Base-by-base conservation (phyloP, 2,797 vertebrate genomes). In the Meriones psammophilus region DNA sequence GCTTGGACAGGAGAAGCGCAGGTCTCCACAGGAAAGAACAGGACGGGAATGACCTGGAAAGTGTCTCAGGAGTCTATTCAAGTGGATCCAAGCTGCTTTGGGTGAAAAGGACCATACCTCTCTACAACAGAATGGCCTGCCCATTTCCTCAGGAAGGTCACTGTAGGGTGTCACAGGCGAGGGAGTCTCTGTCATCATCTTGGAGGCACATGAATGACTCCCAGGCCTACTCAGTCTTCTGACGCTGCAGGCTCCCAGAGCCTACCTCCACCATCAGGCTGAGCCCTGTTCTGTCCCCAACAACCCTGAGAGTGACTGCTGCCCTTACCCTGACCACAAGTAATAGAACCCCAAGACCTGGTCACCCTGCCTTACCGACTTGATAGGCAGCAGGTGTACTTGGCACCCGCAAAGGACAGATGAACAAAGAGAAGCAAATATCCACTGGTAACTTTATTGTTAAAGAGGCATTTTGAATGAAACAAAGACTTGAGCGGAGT, bases 401-500 rank as follows among this genome's bases (percentile, higher is more conserved):
- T 7, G 2, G 9, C 3, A 9, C 15, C 7, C 69, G 36, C 26
- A 73, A 88, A 94, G 2, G 4, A 83, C 42, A 46, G 22, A 1
- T 64, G 36, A 81, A 68, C 71, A 28, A 80, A 74, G 62, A 85
- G 76, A 58, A 64, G 66, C 73, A 68, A 69, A 69, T 95, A 50
- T 84, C 69, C 18, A 56, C 42, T 1, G 13, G 39, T 22, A 46
- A 42, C 18, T 96, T 90, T 89, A 74, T 88, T 91, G 54, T 62
- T 79, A 36, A 80, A 71, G 73, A 30, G n/a, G 50, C 86, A 60
- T 79, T 95, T 28, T 39, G n/a, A 88, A 89, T 17, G 42, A 94
- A 94, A 91, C 71, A 26, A 78, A 71, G 73, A 68, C 77, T 86
- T 95, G 39, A 95, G 85, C 77, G 79, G 76, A 84, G 77, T 33